A percentile compares a stretch with the other conserved stretches of the same genome.
These are phyloP conservation scores for Coregonus ussuriensis DNA, from an alignment of 2,797 vertebrate genomes.

Conservation along the genomic window DNA sequence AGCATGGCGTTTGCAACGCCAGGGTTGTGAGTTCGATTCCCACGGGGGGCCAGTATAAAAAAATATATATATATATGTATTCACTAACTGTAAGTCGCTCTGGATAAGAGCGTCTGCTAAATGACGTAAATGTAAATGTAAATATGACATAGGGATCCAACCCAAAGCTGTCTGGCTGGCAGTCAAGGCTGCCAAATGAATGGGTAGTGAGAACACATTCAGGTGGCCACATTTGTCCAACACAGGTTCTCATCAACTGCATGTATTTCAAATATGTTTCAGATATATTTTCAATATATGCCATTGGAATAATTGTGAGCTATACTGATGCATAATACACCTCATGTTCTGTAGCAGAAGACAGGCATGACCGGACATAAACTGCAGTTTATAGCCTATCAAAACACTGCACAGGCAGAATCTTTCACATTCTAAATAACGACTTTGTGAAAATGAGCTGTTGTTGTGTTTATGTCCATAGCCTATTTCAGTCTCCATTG, in stretches of 20 bases:
- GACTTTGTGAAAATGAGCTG: background rate
- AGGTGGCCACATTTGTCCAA: background rate
- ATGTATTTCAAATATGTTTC: background rate
- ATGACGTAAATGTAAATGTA: too few species aligned
- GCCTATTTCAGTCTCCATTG: too few species aligned
- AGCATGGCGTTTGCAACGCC: too few species aligned
- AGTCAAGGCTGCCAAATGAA: conserved; percentile 2
- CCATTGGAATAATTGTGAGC: background rate
- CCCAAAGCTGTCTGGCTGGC: background rate
- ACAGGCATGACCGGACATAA: background rate
- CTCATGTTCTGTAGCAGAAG: background rate
- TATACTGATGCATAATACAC: background rate
- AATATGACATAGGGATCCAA: background rate
- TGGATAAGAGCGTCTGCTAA: too few species aligned
- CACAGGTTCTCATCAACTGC: background rate
- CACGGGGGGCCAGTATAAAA: too few species aligned
- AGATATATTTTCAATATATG: background rate
- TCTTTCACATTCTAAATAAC: background rate
- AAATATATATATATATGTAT: too few species aligned
- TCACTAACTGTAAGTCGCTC: too few species aligned
- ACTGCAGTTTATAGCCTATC: background rate
- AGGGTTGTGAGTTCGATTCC: too few species aligned
- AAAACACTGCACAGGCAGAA: background rate
- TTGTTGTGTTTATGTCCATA: background rate
- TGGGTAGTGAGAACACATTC: background rate